Evolutionary conservation across 2,888 invertebrate species (phyloP).

Genomic region (Volucella inanis): DNA sequence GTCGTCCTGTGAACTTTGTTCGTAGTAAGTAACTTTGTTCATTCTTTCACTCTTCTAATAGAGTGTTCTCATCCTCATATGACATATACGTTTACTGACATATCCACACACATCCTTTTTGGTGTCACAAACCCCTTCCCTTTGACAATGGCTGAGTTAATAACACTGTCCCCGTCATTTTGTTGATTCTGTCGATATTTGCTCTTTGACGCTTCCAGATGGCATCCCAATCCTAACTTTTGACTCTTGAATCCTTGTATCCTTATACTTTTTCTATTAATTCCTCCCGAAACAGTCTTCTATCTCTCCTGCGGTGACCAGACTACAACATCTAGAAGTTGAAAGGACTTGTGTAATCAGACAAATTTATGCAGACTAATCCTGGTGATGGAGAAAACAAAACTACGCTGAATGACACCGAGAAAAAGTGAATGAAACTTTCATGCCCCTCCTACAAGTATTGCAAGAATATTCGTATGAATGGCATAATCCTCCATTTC

Average conservation of each 20-base stretch:
- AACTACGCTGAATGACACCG: neutral
- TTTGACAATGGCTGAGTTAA: constrained; percentile 26
- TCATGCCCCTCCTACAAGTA: neutral
- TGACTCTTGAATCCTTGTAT: neutral
- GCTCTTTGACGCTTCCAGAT: constrained; percentile 3
- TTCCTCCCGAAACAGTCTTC: neutral
- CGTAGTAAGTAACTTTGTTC: constrained; percentile 45
- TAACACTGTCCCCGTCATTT: constrained; percentile 47
- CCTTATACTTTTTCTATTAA: neutral
- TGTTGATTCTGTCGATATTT: constrained; percentile 45
- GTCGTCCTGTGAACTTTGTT: constrained; percentile 59
- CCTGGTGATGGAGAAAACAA: neutral
- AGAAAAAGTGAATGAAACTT: neutral
- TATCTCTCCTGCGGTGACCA: neutral
- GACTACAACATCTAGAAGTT: neutral
- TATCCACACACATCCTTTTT: constrained; percentile 30
- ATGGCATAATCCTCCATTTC: constrained; percentile 24
- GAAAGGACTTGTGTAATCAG: neutral
- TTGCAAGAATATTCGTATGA: neutral
- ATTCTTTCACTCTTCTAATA: constrained; percentile 23
- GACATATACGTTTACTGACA: constrained; percentile 26
- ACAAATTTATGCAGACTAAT: constrained; percentile 37
- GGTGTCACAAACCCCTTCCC: neutral
- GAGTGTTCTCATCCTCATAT: neutral
- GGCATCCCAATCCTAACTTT: neutral